Evolutionary conservation across 1,140 invertebrate genomes (phyloP).

Genomic region (Drosophila nikananu): DNA sequence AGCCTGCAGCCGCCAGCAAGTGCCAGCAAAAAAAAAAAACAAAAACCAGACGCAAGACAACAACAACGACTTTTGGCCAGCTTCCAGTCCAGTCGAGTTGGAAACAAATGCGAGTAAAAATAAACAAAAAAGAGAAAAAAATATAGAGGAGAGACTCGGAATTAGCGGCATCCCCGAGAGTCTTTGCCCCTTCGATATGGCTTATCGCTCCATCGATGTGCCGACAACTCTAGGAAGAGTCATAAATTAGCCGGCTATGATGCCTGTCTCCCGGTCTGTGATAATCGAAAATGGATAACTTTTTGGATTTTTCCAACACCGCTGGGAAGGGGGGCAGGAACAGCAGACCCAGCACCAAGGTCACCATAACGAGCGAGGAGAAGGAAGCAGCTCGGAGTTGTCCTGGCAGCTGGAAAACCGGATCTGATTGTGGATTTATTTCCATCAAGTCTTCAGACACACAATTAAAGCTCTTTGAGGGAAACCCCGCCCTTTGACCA

Average conservation of each 20-base stretch:
- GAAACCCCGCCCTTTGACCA: conserved; percentile 44
- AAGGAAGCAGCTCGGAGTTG: conserved; percentile 31
- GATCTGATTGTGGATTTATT: conserved; percentile 42
- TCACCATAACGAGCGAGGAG: conserved; percentile 7
- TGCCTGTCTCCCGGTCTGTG: conserved; percentile 32
- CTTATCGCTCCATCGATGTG: conserved; percentile 52
- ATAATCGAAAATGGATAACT: conserved; percentile 63
- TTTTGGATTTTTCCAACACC: conserved; percentile 25
- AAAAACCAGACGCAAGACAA: conserved; percentile 42
- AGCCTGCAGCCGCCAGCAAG: conserved; percentile 64
- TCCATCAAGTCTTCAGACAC: conserved; percentile 37
- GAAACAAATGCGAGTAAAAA: conserved; percentile 44
- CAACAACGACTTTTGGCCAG: conserved; percentile 49
- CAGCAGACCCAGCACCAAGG: conserved; percentile 24
- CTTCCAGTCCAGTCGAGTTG: conserved; percentile 41
- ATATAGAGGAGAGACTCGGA: background rate
- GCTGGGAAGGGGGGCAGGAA: background rate
- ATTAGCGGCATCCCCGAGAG: conserved; percentile 26
- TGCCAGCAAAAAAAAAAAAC: conserved; percentile 28
- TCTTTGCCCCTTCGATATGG: conserved; percentile 29
- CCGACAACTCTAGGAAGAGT: conserved; percentile 57
- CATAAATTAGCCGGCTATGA: conserved; percentile 55
- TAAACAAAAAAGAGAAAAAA: conserved; percentile 10
- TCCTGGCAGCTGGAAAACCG: conserved; percentile 54
- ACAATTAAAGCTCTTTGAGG: conserved; percentile 56